These are phyloP conservation scores for Hypercompe scribonia DNA, from an alignment of 2,888 invertebrate species.

Conservation along the genomic window DNA sequence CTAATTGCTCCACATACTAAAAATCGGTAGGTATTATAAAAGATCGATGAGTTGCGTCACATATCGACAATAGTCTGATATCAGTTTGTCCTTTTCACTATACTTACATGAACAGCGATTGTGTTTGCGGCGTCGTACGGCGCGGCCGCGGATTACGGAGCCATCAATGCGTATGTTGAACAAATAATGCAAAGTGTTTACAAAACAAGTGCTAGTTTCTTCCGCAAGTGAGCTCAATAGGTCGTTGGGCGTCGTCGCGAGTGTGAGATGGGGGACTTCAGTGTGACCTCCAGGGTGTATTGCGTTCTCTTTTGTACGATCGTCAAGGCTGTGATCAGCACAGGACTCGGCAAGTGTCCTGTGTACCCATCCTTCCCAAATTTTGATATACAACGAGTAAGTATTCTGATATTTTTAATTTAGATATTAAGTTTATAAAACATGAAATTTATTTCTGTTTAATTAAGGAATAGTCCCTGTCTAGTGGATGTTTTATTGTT, in stretches of 20 bases:
- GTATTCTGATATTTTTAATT: conserved; percentile 51
- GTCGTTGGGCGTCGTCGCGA: conserved; percentile 21
- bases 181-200: conserved; percentile 61
- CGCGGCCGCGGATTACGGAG: conserved; percentile 32
- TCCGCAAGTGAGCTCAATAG: conserved; percentile 32
- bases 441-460: not conserved
- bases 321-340: conserved; percentile 63
- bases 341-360: conserved; percentile 90
- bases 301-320: conserved; percentile 64
- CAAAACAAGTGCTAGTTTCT: conserved; percentile 43
- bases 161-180: conserved; percentile 43
- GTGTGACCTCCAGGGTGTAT: conserved; percentile 60
- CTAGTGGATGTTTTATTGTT: not conserved
- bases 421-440: not conserved
- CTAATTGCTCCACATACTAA: conserved; percentile 26
- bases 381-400: conserved; percentile 89
- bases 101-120: conserved; percentile 14
- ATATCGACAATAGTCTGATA: conserved; percentile 4
- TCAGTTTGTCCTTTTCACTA: not conserved
- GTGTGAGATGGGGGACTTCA: conserved; percentile 77
- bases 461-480: not conserved
- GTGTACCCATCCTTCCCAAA: conserved; percentile 88
- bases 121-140: conserved; percentile 39
- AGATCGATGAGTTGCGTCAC: conserved; percentile 18
- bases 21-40: conserved; percentile 16